These are phyloP conservation scores for Papilio protenor DNA, from an alignment of 2,888 invertebrate genomes.

Conservation along the genomic window DNA sequence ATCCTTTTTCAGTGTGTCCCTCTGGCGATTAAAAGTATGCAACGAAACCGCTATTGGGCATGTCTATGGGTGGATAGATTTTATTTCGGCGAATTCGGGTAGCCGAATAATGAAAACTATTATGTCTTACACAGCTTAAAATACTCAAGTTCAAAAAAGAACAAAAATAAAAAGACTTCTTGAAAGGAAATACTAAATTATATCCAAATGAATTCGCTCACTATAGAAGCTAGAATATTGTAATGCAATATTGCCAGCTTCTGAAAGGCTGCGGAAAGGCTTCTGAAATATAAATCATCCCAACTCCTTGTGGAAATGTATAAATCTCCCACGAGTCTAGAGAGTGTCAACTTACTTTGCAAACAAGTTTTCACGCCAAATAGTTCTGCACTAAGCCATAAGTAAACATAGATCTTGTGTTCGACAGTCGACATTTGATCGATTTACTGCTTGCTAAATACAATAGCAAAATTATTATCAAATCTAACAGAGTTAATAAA, in stretches of 20 bases:
- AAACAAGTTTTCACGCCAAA: constrained; percentile 38
- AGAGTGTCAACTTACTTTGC: constrained; percentile 21
- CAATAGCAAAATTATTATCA: background rate
- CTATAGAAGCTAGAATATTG: background rate
- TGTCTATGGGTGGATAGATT: no score
- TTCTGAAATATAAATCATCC: constrained; percentile 15
- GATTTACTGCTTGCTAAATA: constrained; percentile 6
- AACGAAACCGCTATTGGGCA: no score
- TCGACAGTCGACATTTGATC: constrained; percentile 1
- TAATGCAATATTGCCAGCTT: background rate
- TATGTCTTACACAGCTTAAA: no score
- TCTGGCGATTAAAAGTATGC: no score
- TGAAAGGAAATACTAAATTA: background rate
- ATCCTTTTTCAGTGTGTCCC: no score
- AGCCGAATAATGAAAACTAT: no score
- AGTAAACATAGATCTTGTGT: constrained; percentile 16
- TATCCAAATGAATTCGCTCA: background rate
- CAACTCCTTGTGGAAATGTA: constrained; percentile 20
- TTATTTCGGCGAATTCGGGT: no score
- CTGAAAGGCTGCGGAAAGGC: constrained; percentile 9
- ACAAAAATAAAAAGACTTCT: background rate
- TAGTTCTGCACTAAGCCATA: constrained; percentile 13
- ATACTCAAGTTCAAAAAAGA: no score
- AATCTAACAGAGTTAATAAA: background rate
- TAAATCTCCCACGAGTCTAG: constrained; percentile 22